Evolutionary conservation across 2,797 vertebrate genomes (phyloP).

Genomic region (Pachyuromys duprasi): DNA sequence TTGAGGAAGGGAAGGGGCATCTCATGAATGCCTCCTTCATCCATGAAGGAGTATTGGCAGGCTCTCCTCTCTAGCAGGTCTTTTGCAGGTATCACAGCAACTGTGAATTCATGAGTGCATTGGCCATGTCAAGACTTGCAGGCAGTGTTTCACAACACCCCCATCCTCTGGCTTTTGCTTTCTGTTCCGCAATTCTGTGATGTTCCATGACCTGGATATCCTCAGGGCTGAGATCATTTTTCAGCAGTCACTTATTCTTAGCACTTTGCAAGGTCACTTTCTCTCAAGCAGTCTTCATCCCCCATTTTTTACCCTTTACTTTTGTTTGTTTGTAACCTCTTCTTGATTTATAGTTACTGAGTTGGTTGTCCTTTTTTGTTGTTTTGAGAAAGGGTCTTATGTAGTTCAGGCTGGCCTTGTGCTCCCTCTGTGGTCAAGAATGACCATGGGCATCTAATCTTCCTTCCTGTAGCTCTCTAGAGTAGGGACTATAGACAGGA

Average conservation of each 20-base stretch:
- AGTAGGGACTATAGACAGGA: background rate
- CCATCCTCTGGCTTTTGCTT: background rate
- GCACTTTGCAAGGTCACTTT: background rate
- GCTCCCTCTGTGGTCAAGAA: background rate
- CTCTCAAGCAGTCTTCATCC: background rate
- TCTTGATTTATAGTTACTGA: background rate
- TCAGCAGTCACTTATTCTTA: background rate
- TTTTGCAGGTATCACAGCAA: background rate
- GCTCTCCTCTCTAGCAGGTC: background rate
- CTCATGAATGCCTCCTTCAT: background rate
- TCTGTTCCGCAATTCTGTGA: background rate
- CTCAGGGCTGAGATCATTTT: background rate
- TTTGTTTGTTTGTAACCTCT: slow-evolving; percentile 13
- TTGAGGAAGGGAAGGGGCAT: background rate
- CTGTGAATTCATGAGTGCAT: background rate
- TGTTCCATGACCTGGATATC: background rate
- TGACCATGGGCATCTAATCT: background rate
- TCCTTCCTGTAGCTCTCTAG: background rate
- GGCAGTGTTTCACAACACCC: background rate
- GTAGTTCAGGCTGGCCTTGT: background rate
- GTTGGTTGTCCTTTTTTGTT: background rate
- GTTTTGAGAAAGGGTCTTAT: background rate
- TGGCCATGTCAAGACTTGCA: background rate
- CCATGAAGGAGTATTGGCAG: background rate
- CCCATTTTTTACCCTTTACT: background rate